A percentile compares a stretch with the other conserved stretches of the same genome.
phyloP scores from a whole-genome alignment of 2,113 vertebrate species.

The Seriola rivoliana region DNA sequence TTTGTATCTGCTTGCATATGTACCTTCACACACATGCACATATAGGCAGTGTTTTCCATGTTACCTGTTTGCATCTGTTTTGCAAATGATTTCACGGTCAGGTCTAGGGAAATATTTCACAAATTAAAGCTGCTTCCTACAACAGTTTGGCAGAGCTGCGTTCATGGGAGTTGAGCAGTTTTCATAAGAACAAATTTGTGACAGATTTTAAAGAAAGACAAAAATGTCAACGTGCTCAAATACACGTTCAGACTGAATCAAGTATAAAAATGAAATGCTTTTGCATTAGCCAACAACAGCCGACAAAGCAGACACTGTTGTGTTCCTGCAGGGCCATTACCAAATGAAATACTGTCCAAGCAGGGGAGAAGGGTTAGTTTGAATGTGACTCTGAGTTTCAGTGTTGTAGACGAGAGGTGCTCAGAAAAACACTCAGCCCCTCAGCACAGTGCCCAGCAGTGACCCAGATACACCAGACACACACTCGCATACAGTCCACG shows the following conservation, averaged over 20 bases:
- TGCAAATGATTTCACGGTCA: conserved; percentile 62
- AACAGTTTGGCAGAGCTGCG: conserved; percentile 17
- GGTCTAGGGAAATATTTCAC: conserved; percentile 59
- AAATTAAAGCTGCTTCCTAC: conserved; percentile 52
- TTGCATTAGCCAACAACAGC: conserved; percentile 1
- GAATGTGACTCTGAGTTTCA: conserved; percentile 20
- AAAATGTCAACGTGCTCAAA: neutral
- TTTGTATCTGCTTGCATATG: neutral
- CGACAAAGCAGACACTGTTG: conserved; percentile 19
- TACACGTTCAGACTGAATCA: neutral
- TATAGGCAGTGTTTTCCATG: conserved; percentile 40
- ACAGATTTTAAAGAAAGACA: neutral
- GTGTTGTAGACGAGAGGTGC: conserved; percentile 21
- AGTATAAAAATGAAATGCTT: neutral
- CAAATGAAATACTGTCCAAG: conserved; percentile 27
- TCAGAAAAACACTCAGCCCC: conserved; percentile 9
- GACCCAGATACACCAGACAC: conserved; percentile 65
- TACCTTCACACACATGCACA: conserved; percentile 7
- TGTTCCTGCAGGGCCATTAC: conserved; percentile 13
- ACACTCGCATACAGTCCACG: conserved; percentile 19
- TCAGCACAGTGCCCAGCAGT: conserved; percentile 29
- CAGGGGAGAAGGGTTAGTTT: conserved; percentile 18
- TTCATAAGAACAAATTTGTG: neutral
- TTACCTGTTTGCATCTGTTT: conserved; percentile 72
- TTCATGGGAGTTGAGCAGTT: neutral